A percentile compares a stretch with the other conserved stretches of the same genome.
phyloP scores from a whole-genome alignment of 2,888 invertebrate species.

The Capitulum mitella region DNA sequence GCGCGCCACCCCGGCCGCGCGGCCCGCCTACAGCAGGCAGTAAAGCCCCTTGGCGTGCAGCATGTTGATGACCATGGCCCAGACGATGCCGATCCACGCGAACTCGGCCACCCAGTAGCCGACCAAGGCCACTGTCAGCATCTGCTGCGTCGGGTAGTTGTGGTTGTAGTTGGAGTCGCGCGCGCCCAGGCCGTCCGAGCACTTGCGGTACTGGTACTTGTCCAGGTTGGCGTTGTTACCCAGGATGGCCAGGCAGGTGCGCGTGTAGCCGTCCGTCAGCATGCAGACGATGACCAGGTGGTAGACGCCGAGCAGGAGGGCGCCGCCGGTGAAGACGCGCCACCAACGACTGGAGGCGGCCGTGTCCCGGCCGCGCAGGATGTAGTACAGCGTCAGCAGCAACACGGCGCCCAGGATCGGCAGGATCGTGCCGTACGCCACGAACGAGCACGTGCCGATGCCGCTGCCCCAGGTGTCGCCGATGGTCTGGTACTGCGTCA shows the following conservation, averaged over 20 bases:
- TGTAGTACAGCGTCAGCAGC: constrained; percentile 12
- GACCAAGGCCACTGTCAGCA: not conserved
- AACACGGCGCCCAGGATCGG: not conserved
- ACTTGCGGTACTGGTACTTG: constrained; percentile 19
- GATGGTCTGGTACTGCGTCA: constrained; percentile 6
- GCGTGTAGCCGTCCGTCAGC: constrained; percentile 18
- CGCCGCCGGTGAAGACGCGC: not conserved
- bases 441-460: constrained; percentile 24
- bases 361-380: constrained; percentile 1
- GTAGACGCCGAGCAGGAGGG: not conserved
- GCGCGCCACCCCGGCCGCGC: too few species aligned
- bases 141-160: constrained; percentile 14
- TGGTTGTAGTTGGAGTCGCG: constrained; percentile 22
- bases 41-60: constrained; percentile 9
- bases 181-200: constrained; percentile 2
- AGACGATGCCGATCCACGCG: constrained; percentile 12
- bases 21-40: not conserved
- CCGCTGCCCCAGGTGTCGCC: constrained; percentile 15
- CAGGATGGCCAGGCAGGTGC: constrained; percentile 13
- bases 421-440: constrained; percentile 17
- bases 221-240: constrained; percentile 20
- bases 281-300: constrained; percentile 16
- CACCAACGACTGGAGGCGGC: constrained; percentile 4
- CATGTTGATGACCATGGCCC: constrained; percentile 13
- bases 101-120: constrained; percentile 9